Percentiles rank a stretch among this genome's conserved stretches.
These are phyloP conservation scores for Tauraco erythrolophus DNA, from an alignment of 2,113 vertebrate species.

Conservation along the genomic window DNA sequence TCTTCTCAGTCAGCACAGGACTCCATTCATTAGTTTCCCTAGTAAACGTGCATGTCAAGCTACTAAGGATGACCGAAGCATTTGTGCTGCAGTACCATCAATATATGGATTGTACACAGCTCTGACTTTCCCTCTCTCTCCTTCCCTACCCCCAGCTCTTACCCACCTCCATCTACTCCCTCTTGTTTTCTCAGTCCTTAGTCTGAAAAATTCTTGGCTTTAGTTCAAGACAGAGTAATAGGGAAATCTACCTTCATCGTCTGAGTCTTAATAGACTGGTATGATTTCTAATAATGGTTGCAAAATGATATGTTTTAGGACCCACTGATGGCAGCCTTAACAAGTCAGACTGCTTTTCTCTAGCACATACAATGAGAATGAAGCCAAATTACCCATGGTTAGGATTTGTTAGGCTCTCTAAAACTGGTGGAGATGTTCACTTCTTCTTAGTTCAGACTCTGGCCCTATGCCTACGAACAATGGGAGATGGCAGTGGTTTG, in stretches of 20 bases:
- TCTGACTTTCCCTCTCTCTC: background rate
- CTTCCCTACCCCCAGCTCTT: background rate
- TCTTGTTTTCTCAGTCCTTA: background rate
- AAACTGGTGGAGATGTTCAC: background rate
- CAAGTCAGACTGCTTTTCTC: background rate
- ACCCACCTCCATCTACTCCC: background rate
- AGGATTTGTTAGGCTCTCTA: background rate
- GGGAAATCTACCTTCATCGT: background rate
- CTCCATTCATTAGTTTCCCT: constrained; percentile 47
- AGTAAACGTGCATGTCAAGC: constrained; percentile 2
- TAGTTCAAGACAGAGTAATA: background rate
- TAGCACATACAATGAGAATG: background rate
- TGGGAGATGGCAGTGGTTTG: background rate
- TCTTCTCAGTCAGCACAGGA: background rate
- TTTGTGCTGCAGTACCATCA: constrained; percentile 42
- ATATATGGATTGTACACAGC: constrained; percentile 46
- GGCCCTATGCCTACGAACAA: background rate
- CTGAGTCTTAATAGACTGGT: background rate
- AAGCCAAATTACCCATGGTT: background rate
- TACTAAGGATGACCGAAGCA: constrained; percentile 24
- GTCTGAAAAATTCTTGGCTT: background rate
- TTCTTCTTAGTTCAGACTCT: background rate
- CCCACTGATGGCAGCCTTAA: background rate
- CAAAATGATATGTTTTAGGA: background rate
- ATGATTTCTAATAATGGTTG: background rate